These are phyloP conservation scores for Psilanteris sp. DNA, from an alignment of 1,140 invertebrate species.

Conservation along the genomic window DNA sequence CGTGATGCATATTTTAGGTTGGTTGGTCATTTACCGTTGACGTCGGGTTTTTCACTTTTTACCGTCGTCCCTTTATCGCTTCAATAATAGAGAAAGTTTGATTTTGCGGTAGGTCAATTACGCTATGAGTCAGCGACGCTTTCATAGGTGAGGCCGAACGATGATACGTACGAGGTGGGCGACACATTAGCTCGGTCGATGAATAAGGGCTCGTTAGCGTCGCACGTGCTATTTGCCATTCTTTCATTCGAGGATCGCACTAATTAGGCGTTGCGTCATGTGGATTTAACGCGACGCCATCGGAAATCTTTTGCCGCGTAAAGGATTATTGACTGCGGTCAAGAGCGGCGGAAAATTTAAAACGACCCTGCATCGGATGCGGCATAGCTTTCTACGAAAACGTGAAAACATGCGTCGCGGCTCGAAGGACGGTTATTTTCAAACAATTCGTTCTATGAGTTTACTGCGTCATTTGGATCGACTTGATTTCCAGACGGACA, in stretches of 20 bases:
- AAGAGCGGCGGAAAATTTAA: slow-evolving; percentile 32
- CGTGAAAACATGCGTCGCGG: no score
- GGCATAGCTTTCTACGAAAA: no score
- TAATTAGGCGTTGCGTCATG: slow-evolving; percentile 57
- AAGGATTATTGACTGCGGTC: slow-evolving; percentile 49
- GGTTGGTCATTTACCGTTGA: no score
- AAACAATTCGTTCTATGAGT: no score
- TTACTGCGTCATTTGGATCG: no score
- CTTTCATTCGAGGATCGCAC: slow-evolving; percentile 43
- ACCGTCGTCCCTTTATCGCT: no score
- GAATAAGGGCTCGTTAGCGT: slow-evolving; percentile 60
- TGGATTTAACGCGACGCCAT: slow-evolving; percentile 16
- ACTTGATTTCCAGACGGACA: no score
- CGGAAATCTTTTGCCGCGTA: slow-evolving; percentile 13
- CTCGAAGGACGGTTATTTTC: no score
- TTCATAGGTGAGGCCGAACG: slow-evolving; percentile 47
- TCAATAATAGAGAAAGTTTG: slow-evolving; percentile 57
- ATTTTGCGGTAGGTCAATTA: slow-evolving; percentile 65
- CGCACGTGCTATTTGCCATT: slow-evolving; percentile 30
- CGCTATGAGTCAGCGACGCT: slow-evolving; percentile 58
- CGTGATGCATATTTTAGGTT: no score
- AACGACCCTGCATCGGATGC: no score
- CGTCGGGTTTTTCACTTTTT: background rate
- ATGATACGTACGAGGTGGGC: slow-evolving; percentile 51
- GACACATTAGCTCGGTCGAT: slow-evolving; percentile 41